These are phyloP conservation scores for Lordiphosa clarofinis DNA, from an alignment of 1,140 invertebrate genomes.

Conservation along the genomic window DNA sequence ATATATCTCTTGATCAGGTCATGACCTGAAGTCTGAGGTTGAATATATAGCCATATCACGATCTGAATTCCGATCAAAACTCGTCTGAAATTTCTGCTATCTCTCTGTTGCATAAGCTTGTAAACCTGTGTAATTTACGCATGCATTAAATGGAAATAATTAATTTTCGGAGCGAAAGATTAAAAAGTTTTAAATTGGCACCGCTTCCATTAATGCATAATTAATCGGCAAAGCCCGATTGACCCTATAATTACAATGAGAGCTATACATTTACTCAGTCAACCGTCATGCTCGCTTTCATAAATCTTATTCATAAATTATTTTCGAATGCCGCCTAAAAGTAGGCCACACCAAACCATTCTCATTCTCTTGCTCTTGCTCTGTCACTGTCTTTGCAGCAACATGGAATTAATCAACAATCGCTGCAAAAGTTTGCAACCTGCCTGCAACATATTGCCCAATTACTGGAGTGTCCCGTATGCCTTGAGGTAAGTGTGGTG, in stretches of 20 bases:
- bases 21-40: no score
- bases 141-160: no score
- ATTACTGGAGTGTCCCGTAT: slow-evolving; percentile 81
- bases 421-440: slow-evolving; percentile 80
- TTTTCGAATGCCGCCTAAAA: background rate
- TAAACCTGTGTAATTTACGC: no score
- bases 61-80: no score
- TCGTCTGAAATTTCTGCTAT: no score
- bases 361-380: slow-evolving; percentile 6
- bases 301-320: slow-evolving; percentile 30
- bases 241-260: slow-evolving; percentile 1
- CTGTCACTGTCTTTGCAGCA: slow-evolving; percentile 52
- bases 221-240: slow-evolving; percentile 1
- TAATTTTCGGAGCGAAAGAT: no score
- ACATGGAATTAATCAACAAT: slow-evolving; percentile 77
- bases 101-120: no score
- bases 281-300: slow-evolving; percentile 14
- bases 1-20: no score
- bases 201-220: slow-evolving; percentile 2
- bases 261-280: no score
- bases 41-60: no score
- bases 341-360: slow-evolving; percentile 11
- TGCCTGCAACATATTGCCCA: slow-evolving; percentile 80
- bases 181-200: slow-evolving; percentile 36
- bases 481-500: slow-evolving; percentile 79